Evolutionary conservation across 2,113 vertebrate genomes (phyloP).

Genomic region (Jaculus jaculus): DNA sequence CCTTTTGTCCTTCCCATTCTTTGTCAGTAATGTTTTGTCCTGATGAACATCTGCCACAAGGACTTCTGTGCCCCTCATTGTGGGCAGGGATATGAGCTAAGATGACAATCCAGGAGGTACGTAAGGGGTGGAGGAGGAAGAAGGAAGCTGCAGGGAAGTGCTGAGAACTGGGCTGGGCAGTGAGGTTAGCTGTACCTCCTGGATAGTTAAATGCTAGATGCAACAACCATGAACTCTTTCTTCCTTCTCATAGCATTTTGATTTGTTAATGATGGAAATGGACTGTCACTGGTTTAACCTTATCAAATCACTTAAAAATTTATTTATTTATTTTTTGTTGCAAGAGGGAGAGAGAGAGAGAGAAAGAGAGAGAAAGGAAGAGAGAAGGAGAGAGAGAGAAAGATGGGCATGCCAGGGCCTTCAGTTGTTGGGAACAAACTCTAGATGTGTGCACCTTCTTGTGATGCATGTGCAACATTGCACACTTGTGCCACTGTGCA

Average conservation of each 20-base stretch:
- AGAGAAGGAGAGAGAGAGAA: too few species aligned
- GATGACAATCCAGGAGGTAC: neutral
- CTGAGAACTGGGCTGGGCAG: neutral
- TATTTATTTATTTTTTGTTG: too few species aligned
- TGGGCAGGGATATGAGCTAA: neutral
- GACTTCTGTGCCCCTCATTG: neutral
- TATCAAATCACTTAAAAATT: neutral
- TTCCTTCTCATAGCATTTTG: neutral
- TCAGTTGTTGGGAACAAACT: too few species aligned
- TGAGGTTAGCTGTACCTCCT: neutral
- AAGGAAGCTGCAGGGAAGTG: neutral
- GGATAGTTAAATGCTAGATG: neutral
- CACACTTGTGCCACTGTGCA: too few species aligned
- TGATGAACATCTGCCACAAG: too few species aligned
- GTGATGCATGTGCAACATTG: too few species aligned
- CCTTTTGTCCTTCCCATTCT: neutral
- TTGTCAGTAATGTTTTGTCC: too few species aligned
- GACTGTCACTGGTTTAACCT: neutral
- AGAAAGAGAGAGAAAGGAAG: too few species aligned
- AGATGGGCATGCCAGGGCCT: too few species aligned
- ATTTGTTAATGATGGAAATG: neutral
- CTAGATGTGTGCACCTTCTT: too few species aligned
- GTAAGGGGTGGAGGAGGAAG: too few species aligned
- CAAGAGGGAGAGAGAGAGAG: too few species aligned
- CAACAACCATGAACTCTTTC: neutral